Conservation (phyloP, 2,888 invertebrate genomes). For the Charanyca ferruginea region DNA sequence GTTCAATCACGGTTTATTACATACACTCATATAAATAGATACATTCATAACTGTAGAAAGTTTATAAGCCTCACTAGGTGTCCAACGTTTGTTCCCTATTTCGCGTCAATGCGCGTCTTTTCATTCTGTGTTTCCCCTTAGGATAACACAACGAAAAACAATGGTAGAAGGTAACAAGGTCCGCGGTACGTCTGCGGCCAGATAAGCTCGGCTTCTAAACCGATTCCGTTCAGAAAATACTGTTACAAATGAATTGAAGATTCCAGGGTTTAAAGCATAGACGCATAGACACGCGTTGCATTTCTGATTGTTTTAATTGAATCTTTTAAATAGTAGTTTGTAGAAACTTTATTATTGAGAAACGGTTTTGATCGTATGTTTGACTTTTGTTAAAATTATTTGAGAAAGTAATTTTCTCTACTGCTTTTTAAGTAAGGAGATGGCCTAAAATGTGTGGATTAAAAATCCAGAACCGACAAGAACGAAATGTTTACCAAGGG, state of each 20-base stretch:
- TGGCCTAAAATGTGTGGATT: too few relatives aligned
- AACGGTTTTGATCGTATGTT: constrained; percentile 20
- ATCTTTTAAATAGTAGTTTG: constrained; percentile 32
- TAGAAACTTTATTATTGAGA: constrained; percentile 5
- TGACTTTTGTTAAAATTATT: constrained; percentile 1
- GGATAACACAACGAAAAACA: constrained; percentile 29
- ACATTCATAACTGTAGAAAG: too few relatives aligned
- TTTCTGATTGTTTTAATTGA: constrained; percentile 47
- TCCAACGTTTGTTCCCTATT: neutral
- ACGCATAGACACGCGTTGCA: constrained; percentile 53
- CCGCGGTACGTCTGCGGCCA: constrained; percentile 52
- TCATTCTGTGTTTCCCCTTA: neutral
- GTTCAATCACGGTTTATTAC: neutral
- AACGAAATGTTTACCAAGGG: too few relatives aligned
- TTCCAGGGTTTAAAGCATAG: constrained; percentile 41
- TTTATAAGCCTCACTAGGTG: too few relatives aligned
- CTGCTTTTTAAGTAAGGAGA: too few relatives aligned
- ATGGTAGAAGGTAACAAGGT: constrained; percentile 22
- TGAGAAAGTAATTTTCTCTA: neutral
- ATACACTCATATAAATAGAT: neutral
- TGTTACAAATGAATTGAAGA: constrained; percentile 75
- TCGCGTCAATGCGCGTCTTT: constrained; percentile 7
- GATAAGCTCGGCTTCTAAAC: constrained; percentile 78
- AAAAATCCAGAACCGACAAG: too few relatives aligned
- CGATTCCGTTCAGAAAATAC: constrained; percentile 81